Evolutionary conservation across 2,797 vertebrate genomes (phyloP).

Genomic region (Gymnoscopelus braueri): DNA sequence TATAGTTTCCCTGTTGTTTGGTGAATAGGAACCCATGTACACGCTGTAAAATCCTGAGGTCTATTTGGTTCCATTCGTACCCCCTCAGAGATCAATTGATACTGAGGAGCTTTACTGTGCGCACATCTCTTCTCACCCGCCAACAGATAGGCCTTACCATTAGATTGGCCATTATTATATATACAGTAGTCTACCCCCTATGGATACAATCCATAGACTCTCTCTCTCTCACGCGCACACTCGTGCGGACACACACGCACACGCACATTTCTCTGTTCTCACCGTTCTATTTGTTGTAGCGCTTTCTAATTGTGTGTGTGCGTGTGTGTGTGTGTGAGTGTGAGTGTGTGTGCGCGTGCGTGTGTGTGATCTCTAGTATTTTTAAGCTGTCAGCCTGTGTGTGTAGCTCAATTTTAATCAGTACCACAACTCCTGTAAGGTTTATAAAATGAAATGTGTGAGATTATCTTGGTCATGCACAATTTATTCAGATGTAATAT

Average conservation of each 20-base stretch:
- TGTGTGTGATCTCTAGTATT: too few species aligned
- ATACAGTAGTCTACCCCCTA: constrained; percentile 56
- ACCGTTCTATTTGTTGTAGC: constrained; percentile 16
- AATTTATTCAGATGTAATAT: too few species aligned
- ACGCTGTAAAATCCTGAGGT: too few species aligned
- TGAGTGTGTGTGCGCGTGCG: not conserved
- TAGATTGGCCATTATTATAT: constrained; percentile 78
- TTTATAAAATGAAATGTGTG: too few species aligned
- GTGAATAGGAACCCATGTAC: constrained; percentile 16
- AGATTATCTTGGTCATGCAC: too few species aligned
- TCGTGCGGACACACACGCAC: constrained; percentile 49
- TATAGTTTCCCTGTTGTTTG: constrained; percentile 55
- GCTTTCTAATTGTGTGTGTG: constrained; percentile 50
- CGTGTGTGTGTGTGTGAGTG: constrained; percentile 61
- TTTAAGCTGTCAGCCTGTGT: too few species aligned
- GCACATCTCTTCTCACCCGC: constrained; percentile 45
- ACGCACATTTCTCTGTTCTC: constrained; percentile 43
- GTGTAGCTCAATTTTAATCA: too few species aligned
- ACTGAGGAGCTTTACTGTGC: not conserved
- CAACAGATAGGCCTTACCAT: constrained; percentile 64
- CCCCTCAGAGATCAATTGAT: too few species aligned
- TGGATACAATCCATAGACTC: constrained; percentile 67
- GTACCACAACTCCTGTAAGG: too few species aligned
- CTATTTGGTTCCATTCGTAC: too few species aligned
- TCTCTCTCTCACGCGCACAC: constrained; percentile 16